These are phyloP conservation scores for Cantharis flavilabris DNA, from an alignment of 2,888 invertebrate genomes.

Conservation along the genomic window DNA sequence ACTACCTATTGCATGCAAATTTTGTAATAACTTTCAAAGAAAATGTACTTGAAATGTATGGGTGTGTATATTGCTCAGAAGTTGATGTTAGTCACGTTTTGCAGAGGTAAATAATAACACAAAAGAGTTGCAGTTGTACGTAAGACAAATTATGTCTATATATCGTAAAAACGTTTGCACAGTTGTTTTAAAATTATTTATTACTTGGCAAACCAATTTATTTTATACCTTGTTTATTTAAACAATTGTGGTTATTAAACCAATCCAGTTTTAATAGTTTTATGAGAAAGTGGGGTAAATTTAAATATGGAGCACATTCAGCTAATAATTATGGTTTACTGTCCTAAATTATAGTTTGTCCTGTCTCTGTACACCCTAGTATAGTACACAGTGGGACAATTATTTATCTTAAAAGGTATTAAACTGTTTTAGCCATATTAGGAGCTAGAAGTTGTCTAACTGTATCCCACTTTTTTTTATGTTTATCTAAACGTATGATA, in stretches of 20 bases:
- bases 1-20: background rate
- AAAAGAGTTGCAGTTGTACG: background rate
- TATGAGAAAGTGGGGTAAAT: background rate
- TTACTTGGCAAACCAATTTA: background rate
- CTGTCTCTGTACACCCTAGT: too few relatives aligned
- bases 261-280: background rate
- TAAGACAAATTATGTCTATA: constrained; percentile 1
- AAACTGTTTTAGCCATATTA: too few relatives aligned
- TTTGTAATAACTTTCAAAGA: background rate
- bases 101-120: constrained; percentile 5
- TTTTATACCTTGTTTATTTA: background rate
- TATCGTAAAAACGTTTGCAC: background rate
- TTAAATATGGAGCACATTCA: background rate
- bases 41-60: background rate
- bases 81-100: constrained; percentile 20
- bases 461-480: too few relatives aligned
- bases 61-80: constrained; percentile 14
- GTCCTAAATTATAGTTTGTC: too few relatives aligned
- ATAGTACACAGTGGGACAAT: too few relatives aligned
- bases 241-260: background rate
- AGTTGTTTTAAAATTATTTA: background rate
- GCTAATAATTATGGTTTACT: too few relatives aligned
- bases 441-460: too few relatives aligned
- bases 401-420: too few relatives aligned
- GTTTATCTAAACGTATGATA: too few relatives aligned